Conservation (phyloP, 2,797 vertebrate genomes). For the Sebastes steindachneri region DNA sequence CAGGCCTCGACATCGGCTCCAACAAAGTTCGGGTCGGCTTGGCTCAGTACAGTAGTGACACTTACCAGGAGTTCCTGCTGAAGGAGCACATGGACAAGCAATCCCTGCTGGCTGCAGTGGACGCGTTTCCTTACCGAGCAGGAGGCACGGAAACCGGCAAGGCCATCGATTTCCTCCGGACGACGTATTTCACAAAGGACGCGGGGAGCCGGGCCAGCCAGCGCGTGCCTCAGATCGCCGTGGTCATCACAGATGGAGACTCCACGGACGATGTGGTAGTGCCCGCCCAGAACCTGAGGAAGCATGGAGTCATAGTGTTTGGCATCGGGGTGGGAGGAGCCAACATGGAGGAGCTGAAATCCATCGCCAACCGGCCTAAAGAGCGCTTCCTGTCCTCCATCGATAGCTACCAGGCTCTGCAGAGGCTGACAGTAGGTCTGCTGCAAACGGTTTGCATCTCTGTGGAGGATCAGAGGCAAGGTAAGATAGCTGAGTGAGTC, state of each 20-base stretch:
- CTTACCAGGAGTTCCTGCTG: conserved; percentile 75
- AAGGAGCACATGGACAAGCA: conserved; percentile 69
- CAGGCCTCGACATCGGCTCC: conserved; percentile 72
- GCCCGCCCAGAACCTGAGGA: conserved; percentile 68
- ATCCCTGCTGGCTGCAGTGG: conserved; percentile 73
- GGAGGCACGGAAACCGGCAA: conserved; percentile 76
- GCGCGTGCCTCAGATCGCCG: conserved; percentile 80
- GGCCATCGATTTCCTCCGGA: conserved; percentile 74
- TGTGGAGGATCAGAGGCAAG: conserved; percentile 66
- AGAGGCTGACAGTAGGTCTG: conserved; percentile 47
- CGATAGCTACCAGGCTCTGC: conserved; percentile 70
- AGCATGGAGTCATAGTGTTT: conserved; percentile 76
- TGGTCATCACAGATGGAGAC: conserved; percentile 82
- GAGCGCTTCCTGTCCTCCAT: conserved; percentile 73
- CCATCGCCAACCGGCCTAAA: conserved; percentile 79
- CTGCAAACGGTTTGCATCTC: conserved; percentile 76
- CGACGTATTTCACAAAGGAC: conserved; percentile 65
- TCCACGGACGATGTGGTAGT: conserved; percentile 70
- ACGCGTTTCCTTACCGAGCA: conserved; percentile 53
- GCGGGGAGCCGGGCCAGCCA: conserved; percentile 70
- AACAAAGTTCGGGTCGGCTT: conserved; percentile 80
- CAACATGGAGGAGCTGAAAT: conserved; percentile 56
- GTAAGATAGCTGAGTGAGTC: conserved; percentile 45
- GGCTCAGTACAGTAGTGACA: conserved; percentile 74
- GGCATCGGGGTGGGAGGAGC: conserved; percentile 75